Percentiles rank a stretch among this genome's conserved stretches.
Conservation (phyloP, 1,140 invertebrate genomes). For the Aethina tumida region DNA sequence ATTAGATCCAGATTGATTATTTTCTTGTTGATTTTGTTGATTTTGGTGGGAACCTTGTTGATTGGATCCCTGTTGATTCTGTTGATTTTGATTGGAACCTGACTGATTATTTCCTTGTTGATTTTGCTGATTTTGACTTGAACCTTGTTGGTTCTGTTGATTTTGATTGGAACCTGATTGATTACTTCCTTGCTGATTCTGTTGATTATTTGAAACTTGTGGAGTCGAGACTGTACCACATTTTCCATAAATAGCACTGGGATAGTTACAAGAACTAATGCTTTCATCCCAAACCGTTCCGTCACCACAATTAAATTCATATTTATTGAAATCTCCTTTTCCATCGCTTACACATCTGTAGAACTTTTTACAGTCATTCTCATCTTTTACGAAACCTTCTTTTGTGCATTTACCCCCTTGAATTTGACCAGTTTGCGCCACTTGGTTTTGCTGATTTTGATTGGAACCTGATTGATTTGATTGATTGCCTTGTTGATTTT, state of each 20-base stretch:
- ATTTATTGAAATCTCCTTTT: slow-evolving; percentile 39
- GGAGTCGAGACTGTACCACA: slow-evolving; percentile 10
- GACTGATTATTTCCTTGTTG: background rate
- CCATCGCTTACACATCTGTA: slow-evolving; percentile 53
- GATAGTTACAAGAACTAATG: slow-evolving; percentile 48
- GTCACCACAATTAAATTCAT: slow-evolving; percentile 49
- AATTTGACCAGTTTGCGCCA: slow-evolving; percentile 11
- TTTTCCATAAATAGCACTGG: slow-evolving; percentile 32
- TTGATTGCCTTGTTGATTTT: background rate
- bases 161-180: slow-evolving; percentile 7
- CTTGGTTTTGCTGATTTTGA: slow-evolving; percentile 8
- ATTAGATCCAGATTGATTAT: slow-evolving; percentile 5
- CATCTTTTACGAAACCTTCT: slow-evolving; percentile 35
- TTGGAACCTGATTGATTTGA: slow-evolving; percentile 6
- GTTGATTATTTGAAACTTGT: slow-evolving; percentile 9
- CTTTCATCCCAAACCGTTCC: slow-evolving; percentile 54
- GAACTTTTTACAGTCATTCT: slow-evolving; percentile 51
- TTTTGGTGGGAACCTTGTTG: slow-evolving; percentile 7
- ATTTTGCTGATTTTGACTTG: slow-evolving; percentile 5
- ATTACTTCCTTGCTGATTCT: slow-evolving; percentile 8
- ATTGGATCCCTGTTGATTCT: slow-evolving; percentile 4
- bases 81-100: background rate
- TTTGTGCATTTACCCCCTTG: slow-evolving; percentile 5
- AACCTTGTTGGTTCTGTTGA: slow-evolving; percentile 7
- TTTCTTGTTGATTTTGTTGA: slow-evolving; percentile 19